Evolutionary conservation across 2,888 invertebrate genomes (phyloP).

Genomic region (Chalcis sispes): DNA sequence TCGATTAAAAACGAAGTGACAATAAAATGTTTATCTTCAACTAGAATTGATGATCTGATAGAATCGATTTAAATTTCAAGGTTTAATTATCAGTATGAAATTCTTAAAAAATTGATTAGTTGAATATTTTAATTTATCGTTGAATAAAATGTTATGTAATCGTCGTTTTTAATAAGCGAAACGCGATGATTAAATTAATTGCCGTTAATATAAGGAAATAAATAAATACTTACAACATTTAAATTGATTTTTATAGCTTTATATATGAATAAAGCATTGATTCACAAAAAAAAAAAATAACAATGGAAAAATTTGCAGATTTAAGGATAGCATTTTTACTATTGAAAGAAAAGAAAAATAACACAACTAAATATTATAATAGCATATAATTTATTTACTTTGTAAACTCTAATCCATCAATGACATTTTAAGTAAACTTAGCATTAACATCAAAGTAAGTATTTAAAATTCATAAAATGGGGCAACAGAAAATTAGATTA

Average conservation of each 20-base stretch:
- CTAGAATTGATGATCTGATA: slow-evolving; percentile 9
- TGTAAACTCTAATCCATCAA: slow-evolving; percentile 14
- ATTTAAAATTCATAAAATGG: slow-evolving; percentile 16
- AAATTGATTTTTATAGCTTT: slow-evolving; percentile 14
- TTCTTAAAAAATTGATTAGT: slow-evolving; percentile 32
- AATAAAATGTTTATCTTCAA: slow-evolving; percentile 3
- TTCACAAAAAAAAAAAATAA: slow-evolving; percentile 55
- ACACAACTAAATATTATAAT: slow-evolving; percentile 11
- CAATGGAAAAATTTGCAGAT: slow-evolving; percentile 58
- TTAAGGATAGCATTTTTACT: slow-evolving; percentile 47
- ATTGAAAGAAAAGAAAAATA: slow-evolving; percentile 31
- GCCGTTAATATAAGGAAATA: slow-evolving; percentile 18
- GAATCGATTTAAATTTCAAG: slow-evolving; percentile 6
- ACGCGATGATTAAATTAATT: not conserved
- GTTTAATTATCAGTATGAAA: not conserved
- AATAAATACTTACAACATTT: slow-evolving; percentile 31
- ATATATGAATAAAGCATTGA: slow-evolving; percentile 12
- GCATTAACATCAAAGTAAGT: slow-evolving; percentile 22
- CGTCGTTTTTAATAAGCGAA: slow-evolving; percentile 15
- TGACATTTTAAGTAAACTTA: slow-evolving; percentile 34
- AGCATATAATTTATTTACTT: slow-evolving; percentile 25
- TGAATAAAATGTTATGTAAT: slow-evolving; percentile 11
- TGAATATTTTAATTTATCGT: not conserved
- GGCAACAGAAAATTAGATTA: slow-evolving; percentile 24
- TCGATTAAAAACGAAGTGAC: not conserved